Percentiles rank a stretch among this genome's conserved stretches.
These are phyloP conservation scores for Philaenus spumarius DNA, from an alignment of 1,140 invertebrate genomes.

Conservation along the genomic window DNA sequence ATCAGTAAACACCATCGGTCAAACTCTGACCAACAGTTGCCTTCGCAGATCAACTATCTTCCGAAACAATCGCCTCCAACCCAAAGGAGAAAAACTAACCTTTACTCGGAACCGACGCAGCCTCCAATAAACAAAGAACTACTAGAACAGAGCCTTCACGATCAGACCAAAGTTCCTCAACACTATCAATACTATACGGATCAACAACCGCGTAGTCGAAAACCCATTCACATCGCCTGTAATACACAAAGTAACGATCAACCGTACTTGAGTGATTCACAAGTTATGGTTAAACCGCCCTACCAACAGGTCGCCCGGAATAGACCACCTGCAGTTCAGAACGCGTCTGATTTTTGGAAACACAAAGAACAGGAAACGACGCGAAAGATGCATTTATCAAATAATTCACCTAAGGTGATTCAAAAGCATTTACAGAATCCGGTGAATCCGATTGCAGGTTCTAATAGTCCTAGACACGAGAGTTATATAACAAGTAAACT, in stretches of 20 bases:
- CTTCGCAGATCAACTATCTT: background rate
- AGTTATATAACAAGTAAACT: background rate
- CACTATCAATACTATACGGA: conserved; percentile 57
- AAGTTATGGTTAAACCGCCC: conserved; percentile 25
- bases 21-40: background rate
- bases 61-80: background rate
- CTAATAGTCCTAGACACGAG: background rate
- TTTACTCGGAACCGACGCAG: background rate
- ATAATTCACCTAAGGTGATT: conserved; percentile 1
- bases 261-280: conserved; percentile 45
- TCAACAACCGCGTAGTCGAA: conserved; percentile 54
- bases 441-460: background rate
- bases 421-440: conserved; percentile 1
- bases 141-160: background rate
- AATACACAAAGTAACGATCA: conserved; percentile 37
- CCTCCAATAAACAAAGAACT: background rate
- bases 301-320: background rate
- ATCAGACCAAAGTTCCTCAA: background rate
- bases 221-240: conserved; percentile 51
- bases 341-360: conserved; percentile 55
- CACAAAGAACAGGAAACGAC: conserved; percentile 46
- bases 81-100: background rate
- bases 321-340: conserved; percentile 22
- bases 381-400: conserved; percentile 8
- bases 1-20: conserved; percentile 11